Base-by-base conservation (phyloP, 1,140 invertebrate genomes). In the Argopecten irradians region DNA sequence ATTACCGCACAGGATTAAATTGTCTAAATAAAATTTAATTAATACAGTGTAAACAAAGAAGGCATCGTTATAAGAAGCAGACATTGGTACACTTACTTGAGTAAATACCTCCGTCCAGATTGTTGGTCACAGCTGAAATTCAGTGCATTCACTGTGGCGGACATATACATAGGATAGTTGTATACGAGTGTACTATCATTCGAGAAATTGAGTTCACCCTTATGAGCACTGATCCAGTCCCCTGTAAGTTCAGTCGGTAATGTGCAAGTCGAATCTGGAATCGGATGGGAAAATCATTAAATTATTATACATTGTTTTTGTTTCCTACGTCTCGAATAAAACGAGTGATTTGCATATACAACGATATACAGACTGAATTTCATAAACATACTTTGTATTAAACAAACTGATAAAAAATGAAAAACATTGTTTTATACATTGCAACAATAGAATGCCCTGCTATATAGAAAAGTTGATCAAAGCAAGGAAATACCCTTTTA, bases 201-300 rank as follows among this genome's bases (percentile, higher is more conserved):
- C n/a, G 55, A 71, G 86, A 86, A 43, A 13, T 32, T 86, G n/a
- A 86, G 3, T 0, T 34, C 46, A 5, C 86, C 86, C 35, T 86
- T 86, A 22, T 86, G 86, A 1, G 86, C 39, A 32, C 86, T 86
- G 86, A 36, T 7, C 86, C 86, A 86, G n/a, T 36, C 55, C 22
- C 86, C 86, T 2, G 36, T 34, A 22, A 86, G 19, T 86, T 86
- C 86, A 82, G 34, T 82, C 0, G 86, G 86, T 33, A 86, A 82
- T 11, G 86, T 86, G 32, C 86, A 86, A 1, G 46, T 82, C 11
- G 46, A 36, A 36, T n/a, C 55, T 71, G 55, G 28, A 41, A 36
- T 28, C 16, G 9, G 1, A 1, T 3, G 55, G 28, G 28, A 71
- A 1, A 28, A 28, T n/a, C n/a, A n/a, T n/a, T n/a, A n/a, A n/a